Percentiles rank a stretch among this genome's conserved stretches.
Conservation (phyloP, 2,888 invertebrate genomes). For the Orthosia gothica region DNA sequence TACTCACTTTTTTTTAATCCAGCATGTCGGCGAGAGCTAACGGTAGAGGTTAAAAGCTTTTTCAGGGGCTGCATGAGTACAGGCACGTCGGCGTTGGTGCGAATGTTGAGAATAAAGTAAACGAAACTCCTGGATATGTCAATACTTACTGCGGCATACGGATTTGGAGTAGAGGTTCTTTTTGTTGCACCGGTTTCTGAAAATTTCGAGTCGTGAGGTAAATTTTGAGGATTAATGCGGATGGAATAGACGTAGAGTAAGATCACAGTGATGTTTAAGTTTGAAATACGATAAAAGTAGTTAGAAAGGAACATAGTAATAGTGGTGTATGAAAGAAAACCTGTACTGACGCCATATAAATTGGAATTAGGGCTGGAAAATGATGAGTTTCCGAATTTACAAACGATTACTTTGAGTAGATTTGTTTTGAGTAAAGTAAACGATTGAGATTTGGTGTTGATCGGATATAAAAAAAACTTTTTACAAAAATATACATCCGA, state of each 20-base stretch:
- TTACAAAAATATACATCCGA: too few species aligned
- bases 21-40: conserved; percentile 27
- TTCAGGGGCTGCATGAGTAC: conserved; percentile 22
- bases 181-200: not conserved
- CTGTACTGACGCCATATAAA: not conserved
- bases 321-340: not conserved
- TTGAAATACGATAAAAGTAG: too few species aligned
- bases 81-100: not conserved
- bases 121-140: conserved; percentile 1
- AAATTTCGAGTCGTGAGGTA: not conserved
- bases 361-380: too few species aligned
- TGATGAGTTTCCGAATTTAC: not conserved
- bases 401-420: too few species aligned
- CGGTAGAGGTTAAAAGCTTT: conserved; percentile 54
- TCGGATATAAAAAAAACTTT: too few species aligned
- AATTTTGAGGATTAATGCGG: not conserved
- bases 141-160: not conserved
- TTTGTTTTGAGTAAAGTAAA: too few species aligned
- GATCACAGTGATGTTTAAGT: too few species aligned
- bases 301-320: too few species aligned
- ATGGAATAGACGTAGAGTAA: too few species aligned
- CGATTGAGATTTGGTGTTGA: too few species aligned
- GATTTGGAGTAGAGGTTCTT: not conserved
- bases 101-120: conserved; percentile 2
- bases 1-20: conserved; percentile 45